Evolutionary conservation across 2,797 vertebrate species (phyloP), one percentile per base, ranked within the genome.

Genomic region (Molothrus aeneus): DNA sequence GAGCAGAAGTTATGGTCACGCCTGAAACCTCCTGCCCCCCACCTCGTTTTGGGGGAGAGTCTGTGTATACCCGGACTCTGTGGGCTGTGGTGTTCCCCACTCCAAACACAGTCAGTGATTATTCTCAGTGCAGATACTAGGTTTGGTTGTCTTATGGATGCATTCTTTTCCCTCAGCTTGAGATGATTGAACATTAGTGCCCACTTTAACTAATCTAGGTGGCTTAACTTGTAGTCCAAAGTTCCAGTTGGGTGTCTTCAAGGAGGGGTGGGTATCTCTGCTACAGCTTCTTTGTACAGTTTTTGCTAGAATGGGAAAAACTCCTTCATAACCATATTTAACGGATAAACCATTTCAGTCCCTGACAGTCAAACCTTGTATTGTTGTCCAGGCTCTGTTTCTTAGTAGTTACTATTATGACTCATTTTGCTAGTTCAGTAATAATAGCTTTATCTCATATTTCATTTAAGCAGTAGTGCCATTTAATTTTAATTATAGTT

Each of bases 401-500:
- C 51, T 78, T 80, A 71, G 59, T 36, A 63, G 24, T 53, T 8
- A 7, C 13, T 75, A 40, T 66, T 51, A 74, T 2, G 6, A 79
- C 12, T 6, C 21, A 54, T 95, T 70, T 65, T 77, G 28, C 22
- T 88, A 61, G 42, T 57, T 93, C 64, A 45, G 56, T 86, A 71
- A 60, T 74, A 88, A 51, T 84, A 87, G 68, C 64, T 95, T 61
- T 31, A 74, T 80, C 75, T 82, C 68, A 28, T 90, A 86, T 93
- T 91, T 96, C 45, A 61, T 92, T 79, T 68, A 51, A 72, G 40
- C 56, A 54, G 34, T 72, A 36, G 34, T 80, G 48, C 57, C 63
- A 90, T 92, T 96, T 95, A 88, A 91, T 94, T 93, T 95, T 93
- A 97, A 96, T 94, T 91, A 61, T 69, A 91, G 85, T 94, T 97